Evolutionary conservation across 1,140 invertebrate genomes (phyloP), one percentile per base, ranked within the genome.

Genomic region (Pygmarrhopalites habei): DNA sequence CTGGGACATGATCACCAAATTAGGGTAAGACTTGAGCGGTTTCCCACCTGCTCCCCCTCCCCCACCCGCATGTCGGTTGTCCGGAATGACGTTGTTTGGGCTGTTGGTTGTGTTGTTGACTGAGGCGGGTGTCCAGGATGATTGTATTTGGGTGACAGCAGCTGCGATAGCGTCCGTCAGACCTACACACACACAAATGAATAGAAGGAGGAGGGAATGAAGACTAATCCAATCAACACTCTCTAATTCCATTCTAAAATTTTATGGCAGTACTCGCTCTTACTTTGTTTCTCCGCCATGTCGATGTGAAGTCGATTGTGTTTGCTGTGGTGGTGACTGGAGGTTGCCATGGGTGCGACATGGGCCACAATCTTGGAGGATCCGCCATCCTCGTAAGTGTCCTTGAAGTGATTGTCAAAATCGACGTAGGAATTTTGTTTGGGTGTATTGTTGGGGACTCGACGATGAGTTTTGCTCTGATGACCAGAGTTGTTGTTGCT

Each of bases 1-100:
- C 19, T 79, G 82, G 41, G 81, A 74, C 64, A 64, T 56, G 51
- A 68, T 60, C 19, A 57, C 47, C 39, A 57, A 43, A 58, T 62
- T 66, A 17, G 32, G 39, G 26, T 30, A 60, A 57, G 21, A 28
- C 28, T 41, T 44, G 19, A 21, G 23, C 7, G 26, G 5, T 46
- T 49, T 21, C 29, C 14, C 63, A 64, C 51, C 56, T 64, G 62
- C 51, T 17, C 25, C 25, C 5, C 25, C 46, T 21, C 57, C 21
- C 12, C 23, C 21, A 17, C 19, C 15, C 28, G 23, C 51, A 29
- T 39, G 26, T 30, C 29, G 30, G 21, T 55, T 52, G 52, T 55
- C 60, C 39, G 39, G 4, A n/a, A n/a, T n/a, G n/a, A n/a, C n/a
- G n/a, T n/a, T n/a, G n/a, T n/a, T n/a, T n/a, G n/a, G n/a, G n/a